Base-by-base conservation (phyloP, 2,797 vertebrate species). In the Oreortyx pictus region DNA sequence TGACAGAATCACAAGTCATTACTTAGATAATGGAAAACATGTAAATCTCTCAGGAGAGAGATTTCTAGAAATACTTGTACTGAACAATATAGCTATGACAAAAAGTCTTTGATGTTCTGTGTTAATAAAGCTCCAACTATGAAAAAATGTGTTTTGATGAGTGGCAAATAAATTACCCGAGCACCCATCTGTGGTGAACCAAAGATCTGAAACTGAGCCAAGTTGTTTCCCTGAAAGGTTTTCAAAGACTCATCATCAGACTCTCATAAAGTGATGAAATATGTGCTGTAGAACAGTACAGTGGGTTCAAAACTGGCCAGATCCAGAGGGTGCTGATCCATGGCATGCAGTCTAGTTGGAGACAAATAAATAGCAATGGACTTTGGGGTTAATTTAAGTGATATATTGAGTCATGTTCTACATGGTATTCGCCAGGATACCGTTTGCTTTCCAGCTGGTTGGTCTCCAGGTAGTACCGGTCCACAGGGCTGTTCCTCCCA, bases 21-120 rank as follows among this genome's bases (percentile, higher is more conserved):
- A 27, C 59, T 77, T 46, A 86, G 44, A 68, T 57, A 68, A 57
- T 41, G 24, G 44, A 61, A 88, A 93, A 77, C 14, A 60, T 78
- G 37, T 41, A 62, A 20, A 29, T 62, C 17, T 41, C 25, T 62
- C 22, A 74, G 46, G 9, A 62, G 6, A 19, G 20, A 25, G 23
- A 59, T 80, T 83, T 73, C 50, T 59, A 19, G 14, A 16, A 70
- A n/a, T 31, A 41, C 4, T 41, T 62, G 13, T 29, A 54, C 7
- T 71, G n/a, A 71, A 61, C 14, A 80, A 5, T 17, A 50, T 7
- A 46, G 6, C n/a, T 86, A 33, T 50, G 23, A n/a, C 23, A 68
- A 49, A 49, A 61, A 65, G 19, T 15, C 22, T 89, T 78, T 61
- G 20, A 17, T 47, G 12, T 65, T 50, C 14, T 65, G 23, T 60